Evolutionary conservation across 2,113 vertebrate genomes (phyloP).

Genomic region (Mesocricetus auratus): DNA sequence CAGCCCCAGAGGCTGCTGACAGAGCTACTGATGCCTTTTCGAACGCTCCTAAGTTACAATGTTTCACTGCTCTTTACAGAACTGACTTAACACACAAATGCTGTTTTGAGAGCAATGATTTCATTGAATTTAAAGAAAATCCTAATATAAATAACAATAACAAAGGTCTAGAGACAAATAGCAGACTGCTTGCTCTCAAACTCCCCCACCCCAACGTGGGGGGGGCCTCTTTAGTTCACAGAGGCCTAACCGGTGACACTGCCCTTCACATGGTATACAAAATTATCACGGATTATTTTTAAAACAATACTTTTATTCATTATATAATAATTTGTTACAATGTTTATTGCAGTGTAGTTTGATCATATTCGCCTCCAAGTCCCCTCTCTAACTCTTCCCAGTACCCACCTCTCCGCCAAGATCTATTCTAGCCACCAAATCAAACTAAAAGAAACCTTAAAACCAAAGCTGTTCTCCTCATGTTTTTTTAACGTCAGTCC

Average conservation of each 20-base stretch:
- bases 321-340: background rate
- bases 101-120: conserved; percentile 1
- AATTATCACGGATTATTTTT: background rate
- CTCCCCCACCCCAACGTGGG: background rate
- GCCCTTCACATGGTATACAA: background rate
- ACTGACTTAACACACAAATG: conserved; percentile 16
- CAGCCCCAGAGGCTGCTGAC: fast-evolving
- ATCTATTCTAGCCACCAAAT: background rate
- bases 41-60: background rate
- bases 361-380: background rate
- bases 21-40: background rate
- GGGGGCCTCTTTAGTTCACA: background rate
- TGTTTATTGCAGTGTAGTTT: background rate
- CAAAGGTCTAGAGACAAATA: background rate
- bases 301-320: background rate
- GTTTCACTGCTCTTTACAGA: conserved; percentile 11
- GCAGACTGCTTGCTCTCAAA: background rate
- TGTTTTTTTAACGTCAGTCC: conserved; percentile 20
- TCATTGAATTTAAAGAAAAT: background rate
- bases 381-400: background rate
- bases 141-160: background rate
- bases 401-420: background rate
- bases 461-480: background rate
- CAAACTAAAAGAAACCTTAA: conserved; percentile 12
- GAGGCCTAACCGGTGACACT: background rate